Conservation (phyloP, 2,797 vertebrate genomes). For the Phoxinus dragarum region DNA sequence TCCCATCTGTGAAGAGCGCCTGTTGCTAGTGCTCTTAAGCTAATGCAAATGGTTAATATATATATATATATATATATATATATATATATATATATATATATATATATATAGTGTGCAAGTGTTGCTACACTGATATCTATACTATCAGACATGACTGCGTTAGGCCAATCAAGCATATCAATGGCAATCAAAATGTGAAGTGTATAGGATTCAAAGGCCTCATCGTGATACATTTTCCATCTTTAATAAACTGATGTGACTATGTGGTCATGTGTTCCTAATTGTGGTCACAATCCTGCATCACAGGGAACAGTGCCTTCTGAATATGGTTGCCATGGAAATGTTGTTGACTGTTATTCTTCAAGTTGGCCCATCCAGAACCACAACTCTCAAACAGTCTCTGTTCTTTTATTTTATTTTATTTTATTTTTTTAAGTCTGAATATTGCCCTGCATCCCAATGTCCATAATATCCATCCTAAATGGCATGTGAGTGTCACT, state of each 20-base stretch:
- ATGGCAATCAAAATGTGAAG: background rate
- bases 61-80: no score
- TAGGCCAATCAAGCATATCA: background rate
- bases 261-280: background rate
- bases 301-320: slow-evolving; percentile 9
- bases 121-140: background rate
- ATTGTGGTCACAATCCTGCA: background rate
- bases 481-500: no score
- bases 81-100: no score
- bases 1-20: background rate
- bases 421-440: background rate
- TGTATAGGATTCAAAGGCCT: background rate
- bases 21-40: background rate
- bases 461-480: no score
- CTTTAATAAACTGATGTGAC: slow-evolving; percentile 19
- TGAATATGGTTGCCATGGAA: slow-evolving; percentile 26
- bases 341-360: slow-evolving; percentile 11
- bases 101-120: background rate
- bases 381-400: background rate
- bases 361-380: slow-evolving; percentile 9
- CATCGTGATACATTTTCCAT: background rate
- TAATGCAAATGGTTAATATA: background rate
- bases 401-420: background rate
- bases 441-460: background rate
- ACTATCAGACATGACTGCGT: background rate